phyloP scores from a whole-genome alignment of 2,888 invertebrate species.

The Trissoscelio sp. region DNA sequence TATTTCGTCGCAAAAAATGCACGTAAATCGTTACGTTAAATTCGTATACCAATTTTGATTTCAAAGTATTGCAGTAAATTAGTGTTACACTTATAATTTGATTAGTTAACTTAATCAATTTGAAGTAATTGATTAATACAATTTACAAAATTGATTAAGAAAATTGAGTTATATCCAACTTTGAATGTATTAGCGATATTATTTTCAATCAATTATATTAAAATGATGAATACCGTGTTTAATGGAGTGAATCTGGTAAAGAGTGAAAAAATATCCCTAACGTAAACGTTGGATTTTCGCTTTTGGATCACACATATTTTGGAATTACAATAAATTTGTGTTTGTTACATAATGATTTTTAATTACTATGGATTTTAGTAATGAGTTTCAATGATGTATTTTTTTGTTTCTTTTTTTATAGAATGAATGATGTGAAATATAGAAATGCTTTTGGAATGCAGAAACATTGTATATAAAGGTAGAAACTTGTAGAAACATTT shows the following conservation, averaged over 20 bases:
- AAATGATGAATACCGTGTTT: too few relatives aligned
- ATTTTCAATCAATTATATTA: too few relatives aligned
- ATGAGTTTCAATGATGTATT: not conserved
- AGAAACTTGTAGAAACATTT: conserved; percentile 55
- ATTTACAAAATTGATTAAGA: too few relatives aligned
- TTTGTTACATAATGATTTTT: conserved; percentile 25
- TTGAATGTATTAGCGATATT: too few relatives aligned
- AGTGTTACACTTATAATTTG: conserved; percentile 15
- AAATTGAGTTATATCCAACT: too few relatives aligned
- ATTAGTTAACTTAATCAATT: conserved; percentile 5
- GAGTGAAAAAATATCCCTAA: conserved; percentile 9
- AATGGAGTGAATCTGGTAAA: not conserved
- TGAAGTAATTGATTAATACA: conserved; percentile 2
- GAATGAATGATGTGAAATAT: conserved; percentile 38
- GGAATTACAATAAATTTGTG: conserved; percentile 4
- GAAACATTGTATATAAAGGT: conserved; percentile 54
- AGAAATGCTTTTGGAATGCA: conserved; percentile 31
- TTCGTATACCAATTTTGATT: conserved; percentile 43
- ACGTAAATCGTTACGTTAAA: conserved; percentile 18
- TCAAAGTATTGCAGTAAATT: conserved; percentile 46
- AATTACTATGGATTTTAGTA: not conserved
- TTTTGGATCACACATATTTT: conserved; percentile 7
- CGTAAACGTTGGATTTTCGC: not conserved
- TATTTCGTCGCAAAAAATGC: conserved; percentile 9
- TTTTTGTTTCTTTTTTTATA: not conserved